phyloP scores from a whole-genome alignment of 2,888 invertebrate genomes.

The Watsonalla binaria region DNA sequence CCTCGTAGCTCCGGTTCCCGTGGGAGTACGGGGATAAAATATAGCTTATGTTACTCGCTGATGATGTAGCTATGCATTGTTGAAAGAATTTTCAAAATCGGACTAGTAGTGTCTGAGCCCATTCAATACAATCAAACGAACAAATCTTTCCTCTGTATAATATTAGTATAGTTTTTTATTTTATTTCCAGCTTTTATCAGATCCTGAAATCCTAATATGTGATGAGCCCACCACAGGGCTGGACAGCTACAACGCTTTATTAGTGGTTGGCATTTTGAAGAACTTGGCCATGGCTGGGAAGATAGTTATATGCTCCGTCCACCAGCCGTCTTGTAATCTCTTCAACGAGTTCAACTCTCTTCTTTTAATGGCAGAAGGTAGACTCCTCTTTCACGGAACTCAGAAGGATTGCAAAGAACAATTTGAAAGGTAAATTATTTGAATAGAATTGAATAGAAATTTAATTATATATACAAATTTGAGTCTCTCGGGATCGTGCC shows the following conservation, averaged over 20 bases:
- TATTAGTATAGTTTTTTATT: background rate
- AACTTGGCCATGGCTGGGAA: conserved; percentile 81
- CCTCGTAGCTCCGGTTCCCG: no score
- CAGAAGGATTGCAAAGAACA: conserved; percentile 80
- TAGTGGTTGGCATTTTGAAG: conserved; percentile 84
- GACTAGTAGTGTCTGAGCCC: no score
- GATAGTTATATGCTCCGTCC: conserved; percentile 90
- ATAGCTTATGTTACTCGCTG: no score
- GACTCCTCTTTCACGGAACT: conserved; percentile 86
- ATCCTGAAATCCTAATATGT: conserved; percentile 92
- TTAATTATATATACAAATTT: no score
- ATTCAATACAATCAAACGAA: no score
- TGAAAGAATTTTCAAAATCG: no score
- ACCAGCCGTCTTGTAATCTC: conserved; percentile 92
- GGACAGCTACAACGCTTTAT: conserved; percentile 91
- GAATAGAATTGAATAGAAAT: no score
- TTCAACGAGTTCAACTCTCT: conserved; percentile 89
- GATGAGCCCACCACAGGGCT: conserved; percentile 96
- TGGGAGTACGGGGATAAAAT: no score
- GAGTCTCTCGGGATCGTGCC: no score
- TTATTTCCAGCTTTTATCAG: conserved; percentile 83
- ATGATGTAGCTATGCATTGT: no score
- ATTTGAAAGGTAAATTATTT: conserved; percentile 84
- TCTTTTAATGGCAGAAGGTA: conserved; percentile 87
- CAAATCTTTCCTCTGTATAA: no score